A percentile compares a stretch with the other conserved stretches of the same genome.
Evolutionary conservation across 2,888 invertebrate species (phyloP).

Genomic region (Morpho helenor): DNA sequence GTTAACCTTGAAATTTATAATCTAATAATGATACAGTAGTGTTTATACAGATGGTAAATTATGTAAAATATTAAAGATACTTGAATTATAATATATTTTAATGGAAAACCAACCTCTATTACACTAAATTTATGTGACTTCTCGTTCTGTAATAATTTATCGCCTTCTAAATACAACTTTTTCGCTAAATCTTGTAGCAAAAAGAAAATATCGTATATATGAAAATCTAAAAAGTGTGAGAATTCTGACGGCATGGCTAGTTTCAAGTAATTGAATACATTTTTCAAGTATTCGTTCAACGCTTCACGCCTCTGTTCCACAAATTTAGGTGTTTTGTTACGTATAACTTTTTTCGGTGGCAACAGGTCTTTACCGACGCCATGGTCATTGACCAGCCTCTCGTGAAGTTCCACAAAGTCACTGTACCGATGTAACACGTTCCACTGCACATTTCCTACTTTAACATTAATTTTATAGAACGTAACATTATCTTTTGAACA

Average conservation of each 20-base stretch:
- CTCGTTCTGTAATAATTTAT: constrained; percentile 81
- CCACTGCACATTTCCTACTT: constrained; percentile 88
- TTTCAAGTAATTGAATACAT: constrained; percentile 86
- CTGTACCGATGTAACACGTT: constrained; percentile 91
- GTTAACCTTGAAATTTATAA: constrained; percentile 9
- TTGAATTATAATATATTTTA: background rate
- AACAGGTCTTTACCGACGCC: constrained; percentile 85
- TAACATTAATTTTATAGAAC: constrained; percentile 85
- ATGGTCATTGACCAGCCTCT: constrained; percentile 78
- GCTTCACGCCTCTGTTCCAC: constrained; percentile 59
- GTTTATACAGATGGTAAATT: background rate
- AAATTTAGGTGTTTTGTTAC: constrained; percentile 93
- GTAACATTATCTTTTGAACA: constrained; percentile 83
- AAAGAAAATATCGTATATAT: constrained; percentile 93
- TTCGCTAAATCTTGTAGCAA: constrained; percentile 90
- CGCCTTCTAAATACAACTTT: constrained; percentile 87
- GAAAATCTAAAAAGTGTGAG: constrained; percentile 92
- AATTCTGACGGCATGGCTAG: constrained; percentile 89
- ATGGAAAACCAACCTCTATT: constrained; percentile 81
- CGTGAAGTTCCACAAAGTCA: constrained; percentile 93
- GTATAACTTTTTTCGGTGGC: constrained; percentile 95
- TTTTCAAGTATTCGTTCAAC: constrained; percentile 68
- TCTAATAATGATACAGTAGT: constrained; percentile 1
- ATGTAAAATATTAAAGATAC: background rate
- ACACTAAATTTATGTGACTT: constrained; percentile 86